Percentiles rank a stretch among this genome's conserved stretches.
phyloP scores from a whole-genome alignment of 2,113 vertebrate genomes.

The Emydura subglobosa region DNA sequence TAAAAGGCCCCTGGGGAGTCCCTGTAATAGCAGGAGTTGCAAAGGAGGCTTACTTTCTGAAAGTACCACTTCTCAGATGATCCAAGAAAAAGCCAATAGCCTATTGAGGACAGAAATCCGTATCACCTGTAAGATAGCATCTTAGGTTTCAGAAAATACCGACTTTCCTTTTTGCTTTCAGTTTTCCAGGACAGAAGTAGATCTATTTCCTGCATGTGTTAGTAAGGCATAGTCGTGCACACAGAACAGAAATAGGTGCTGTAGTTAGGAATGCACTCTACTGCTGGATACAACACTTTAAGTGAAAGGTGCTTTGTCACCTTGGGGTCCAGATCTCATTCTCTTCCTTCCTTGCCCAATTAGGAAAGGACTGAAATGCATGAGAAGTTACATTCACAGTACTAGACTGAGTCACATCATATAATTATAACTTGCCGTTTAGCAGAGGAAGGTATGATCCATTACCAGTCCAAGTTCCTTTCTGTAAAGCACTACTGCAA shows the following conservation, averaged over 20 bases:
- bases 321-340: not conserved
- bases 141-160: not conserved
- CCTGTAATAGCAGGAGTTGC: not conserved
- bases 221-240: not conserved
- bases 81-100: not conserved
- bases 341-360: not conserved
- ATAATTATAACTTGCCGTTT: not conserved
- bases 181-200: not conserved
- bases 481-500: not conserved
- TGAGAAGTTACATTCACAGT: not conserved
- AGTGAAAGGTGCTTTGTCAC: not conserved
- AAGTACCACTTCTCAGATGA: too few relatives aligned
- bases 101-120: not conserved
- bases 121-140: not conserved
- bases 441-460: not conserved
- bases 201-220: not conserved
- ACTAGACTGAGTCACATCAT: not conserved
- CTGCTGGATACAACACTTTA: not conserved
- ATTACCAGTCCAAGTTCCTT: not conserved
- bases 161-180: not conserved
- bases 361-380: not conserved
- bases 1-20: slow-evolving; percentile 16
- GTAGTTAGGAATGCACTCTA: not conserved
- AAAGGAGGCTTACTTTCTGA: not conserved
- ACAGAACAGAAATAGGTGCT: not conserved